Evolutionary conservation across 2,113 vertebrate genomes (phyloP).

Genomic region (Ancistrus triradiatus): DNA sequence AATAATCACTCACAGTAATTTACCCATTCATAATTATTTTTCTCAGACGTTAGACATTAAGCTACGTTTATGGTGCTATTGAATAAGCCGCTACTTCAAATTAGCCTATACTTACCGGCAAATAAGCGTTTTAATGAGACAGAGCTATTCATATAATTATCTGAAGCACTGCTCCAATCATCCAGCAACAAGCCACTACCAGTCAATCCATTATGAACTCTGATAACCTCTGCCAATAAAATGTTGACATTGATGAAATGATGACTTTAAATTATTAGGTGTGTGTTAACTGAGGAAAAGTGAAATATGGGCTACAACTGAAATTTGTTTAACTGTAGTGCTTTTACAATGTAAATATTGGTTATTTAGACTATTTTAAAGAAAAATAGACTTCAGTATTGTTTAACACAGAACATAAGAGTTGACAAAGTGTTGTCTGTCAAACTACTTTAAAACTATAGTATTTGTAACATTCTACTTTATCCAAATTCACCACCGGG

Average conservation of each 20-base stretch:
- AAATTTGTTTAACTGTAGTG: too few species aligned
- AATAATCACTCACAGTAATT: neutral
- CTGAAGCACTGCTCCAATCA: conserved; percentile 34
- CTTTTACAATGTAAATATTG: too few species aligned
- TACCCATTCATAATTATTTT: neutral
- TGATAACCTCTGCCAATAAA: neutral
- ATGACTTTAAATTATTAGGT: neutral
- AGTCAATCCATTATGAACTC: neutral
- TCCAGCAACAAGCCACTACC: conserved; percentile 28
- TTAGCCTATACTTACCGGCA: conserved; percentile 4
- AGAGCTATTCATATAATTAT: conserved; percentile 39
- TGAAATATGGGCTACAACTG: too few species aligned
- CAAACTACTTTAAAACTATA: too few species aligned
- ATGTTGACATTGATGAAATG: conserved; percentile 1
- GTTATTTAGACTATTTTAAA: too few species aligned
- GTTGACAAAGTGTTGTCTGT: too few species aligned
- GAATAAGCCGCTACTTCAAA: conserved; percentile 24
- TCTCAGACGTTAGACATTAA: conserved; percentile 5
- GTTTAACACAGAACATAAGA: too few species aligned
- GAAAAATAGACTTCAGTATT: too few species aligned
- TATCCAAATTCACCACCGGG: too few species aligned
- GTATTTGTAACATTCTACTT: too few species aligned
- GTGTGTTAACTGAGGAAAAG: too few species aligned
- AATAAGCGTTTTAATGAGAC: conserved; percentile 34
- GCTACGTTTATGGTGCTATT: conserved; percentile 7